Conservation (phyloP, 2,888 invertebrate species). For the Volucella zonaria region DNA sequence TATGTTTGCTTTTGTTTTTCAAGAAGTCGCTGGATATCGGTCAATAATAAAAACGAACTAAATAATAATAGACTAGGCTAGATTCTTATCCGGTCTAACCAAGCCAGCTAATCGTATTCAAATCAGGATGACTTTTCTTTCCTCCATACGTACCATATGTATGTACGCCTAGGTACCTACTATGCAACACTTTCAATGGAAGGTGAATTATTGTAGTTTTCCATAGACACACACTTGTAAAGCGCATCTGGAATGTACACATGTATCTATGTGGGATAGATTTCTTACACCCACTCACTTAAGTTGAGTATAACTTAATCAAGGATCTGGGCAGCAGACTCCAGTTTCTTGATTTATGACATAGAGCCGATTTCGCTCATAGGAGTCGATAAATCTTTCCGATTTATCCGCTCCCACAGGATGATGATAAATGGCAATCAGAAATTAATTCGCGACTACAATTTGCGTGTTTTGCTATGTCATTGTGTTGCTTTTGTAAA, state of each 20-base stretch:
- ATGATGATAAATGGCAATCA: conserved; percentile 31
- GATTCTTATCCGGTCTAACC: no score
- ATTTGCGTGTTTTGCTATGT: no score
- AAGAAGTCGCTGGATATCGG: no score
- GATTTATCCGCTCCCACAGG: neutral
- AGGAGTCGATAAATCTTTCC: conserved; percentile 8
- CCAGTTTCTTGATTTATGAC: conserved; percentile 27
- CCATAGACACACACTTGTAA: conserved; percentile 10
- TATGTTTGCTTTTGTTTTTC: no score
- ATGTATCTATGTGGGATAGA: neutral
- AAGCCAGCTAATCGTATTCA: no score
- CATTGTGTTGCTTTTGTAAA: neutral
- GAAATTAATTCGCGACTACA: conserved; percentile 5
- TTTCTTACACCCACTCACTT: conserved; percentile 18
- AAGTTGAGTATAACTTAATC: neutral
- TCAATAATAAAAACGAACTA: no score
- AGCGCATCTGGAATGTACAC: neutral
- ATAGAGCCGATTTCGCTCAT: conserved; percentile 22
- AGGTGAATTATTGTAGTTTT: neutral
- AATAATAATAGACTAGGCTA: no score
- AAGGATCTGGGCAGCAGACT: conserved; percentile 1
- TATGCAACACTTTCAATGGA: neutral
- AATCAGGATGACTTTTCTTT: no score
- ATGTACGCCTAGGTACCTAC: neutral
- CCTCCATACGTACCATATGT: neutral